These are phyloP conservation scores for Strigamia maritima DNA, from an alignment of 2,888 invertebrate genomes.

Conservation along the genomic window DNA sequence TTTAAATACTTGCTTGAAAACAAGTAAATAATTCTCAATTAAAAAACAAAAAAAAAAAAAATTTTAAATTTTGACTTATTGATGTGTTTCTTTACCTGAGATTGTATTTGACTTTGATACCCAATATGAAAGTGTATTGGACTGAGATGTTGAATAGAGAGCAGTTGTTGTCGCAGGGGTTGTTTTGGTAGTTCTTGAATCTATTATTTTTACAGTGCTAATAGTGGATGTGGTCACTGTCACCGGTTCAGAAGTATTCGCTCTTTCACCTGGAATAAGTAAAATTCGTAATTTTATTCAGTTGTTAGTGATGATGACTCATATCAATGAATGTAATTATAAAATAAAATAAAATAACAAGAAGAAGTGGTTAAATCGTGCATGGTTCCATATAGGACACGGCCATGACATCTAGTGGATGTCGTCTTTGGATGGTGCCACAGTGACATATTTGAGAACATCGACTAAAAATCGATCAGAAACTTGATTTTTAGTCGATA, in stretches of 20 bases:
- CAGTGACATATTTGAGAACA: too few species aligned
- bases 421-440: too few species aligned
- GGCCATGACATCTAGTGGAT: too few species aligned
- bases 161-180: slow-evolving; percentile 23
- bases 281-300: not conserved
- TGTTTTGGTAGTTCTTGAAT: slow-evolving; percentile 36
- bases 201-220: slow-evolving; percentile 37
- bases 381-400: too few species aligned
- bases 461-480: too few species aligned
- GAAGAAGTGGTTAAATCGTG: too few species aligned
- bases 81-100: not conserved
- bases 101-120: not conserved
- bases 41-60: too few species aligned
- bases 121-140: not conserved
- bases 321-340: not conserved
- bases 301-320: not conserved
- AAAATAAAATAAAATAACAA: not conserved
- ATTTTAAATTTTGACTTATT: not conserved
- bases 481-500: too few species aligned
- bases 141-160: not conserved
- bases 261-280: slow-evolving; percentile 22
- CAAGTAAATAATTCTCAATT: not conserved
- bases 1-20: not conserved
- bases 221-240: slow-evolving; percentile 36
- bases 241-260: slow-evolving; percentile 21